A percentile compares a stretch with the other conserved stretches of the same genome.
Evolutionary conservation across 2,797 vertebrate species (phyloP).

Genomic region (Smutsia temminckii): DNA sequence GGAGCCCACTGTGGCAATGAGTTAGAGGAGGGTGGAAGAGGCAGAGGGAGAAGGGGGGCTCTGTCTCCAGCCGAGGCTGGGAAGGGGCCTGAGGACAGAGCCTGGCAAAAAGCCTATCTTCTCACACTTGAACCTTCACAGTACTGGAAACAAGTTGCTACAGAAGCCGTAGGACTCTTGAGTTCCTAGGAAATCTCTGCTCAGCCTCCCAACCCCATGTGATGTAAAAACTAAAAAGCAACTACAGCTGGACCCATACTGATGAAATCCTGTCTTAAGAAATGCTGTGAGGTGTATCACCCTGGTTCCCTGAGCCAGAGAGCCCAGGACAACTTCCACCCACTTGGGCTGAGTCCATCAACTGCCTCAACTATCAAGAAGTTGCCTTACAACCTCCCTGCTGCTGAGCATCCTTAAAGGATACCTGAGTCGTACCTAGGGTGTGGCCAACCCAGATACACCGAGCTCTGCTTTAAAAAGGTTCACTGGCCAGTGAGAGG

Average conservation of each 20-base stretch:
- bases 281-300: background rate
- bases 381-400: background rate
- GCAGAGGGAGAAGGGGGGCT: background rate
- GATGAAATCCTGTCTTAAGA: background rate
- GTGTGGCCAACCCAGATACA: background rate
- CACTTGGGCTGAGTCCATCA: background rate
- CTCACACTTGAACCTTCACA: background rate
- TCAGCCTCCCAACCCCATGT: background rate
- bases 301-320: background rate
- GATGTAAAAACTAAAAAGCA: background rate
- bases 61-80: background rate
- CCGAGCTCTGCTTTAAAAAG: background rate
- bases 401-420: background rate
- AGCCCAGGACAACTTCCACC: background rate
- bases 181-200: background rate
- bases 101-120: background rate
- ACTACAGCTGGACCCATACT: background rate
- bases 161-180: background rate
- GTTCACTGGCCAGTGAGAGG: background rate
- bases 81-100: background rate
- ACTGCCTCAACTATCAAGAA: background rate
- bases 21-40: constrained; percentile 73
- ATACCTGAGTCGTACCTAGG: background rate
- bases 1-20: constrained; percentile 89
- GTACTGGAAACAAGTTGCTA: background rate